These are phyloP conservation scores for human (Homo sapiens) DNA, from an alignment of 2,113 vertebrate genomes.

Conservation along the genomic window GRCh38 chr4:71457001-71457500, in stretches of 20 bases:
- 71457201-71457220: background rate
- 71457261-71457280: background rate
- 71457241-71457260: background rate
- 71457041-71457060: constrained; percentile 67
- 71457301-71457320: background rate
- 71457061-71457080: constrained; percentile 62
- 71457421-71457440: background rate
- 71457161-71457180: constrained; percentile 37
- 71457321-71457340: background rate
- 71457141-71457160: constrained; percentile 56
- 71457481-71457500: background rate
- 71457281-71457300: background rate
- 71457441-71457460: background rate
- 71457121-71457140: constrained; percentile 55
- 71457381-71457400: background rate
- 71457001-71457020: constrained; percentile 41
- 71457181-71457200: background rate
- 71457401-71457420: background rate
- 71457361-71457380: background rate
- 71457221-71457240: background rate
- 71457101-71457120: constrained; percentile 55
- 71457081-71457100: constrained; percentile 75
- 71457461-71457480: background rate
- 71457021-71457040: constrained; percentile 60
- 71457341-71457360: background rate